These are phyloP conservation scores for Typhlichthys eigenmanni DNA, from an alignment of 2,797 vertebrate species.

Conservation along the genomic window DNA sequence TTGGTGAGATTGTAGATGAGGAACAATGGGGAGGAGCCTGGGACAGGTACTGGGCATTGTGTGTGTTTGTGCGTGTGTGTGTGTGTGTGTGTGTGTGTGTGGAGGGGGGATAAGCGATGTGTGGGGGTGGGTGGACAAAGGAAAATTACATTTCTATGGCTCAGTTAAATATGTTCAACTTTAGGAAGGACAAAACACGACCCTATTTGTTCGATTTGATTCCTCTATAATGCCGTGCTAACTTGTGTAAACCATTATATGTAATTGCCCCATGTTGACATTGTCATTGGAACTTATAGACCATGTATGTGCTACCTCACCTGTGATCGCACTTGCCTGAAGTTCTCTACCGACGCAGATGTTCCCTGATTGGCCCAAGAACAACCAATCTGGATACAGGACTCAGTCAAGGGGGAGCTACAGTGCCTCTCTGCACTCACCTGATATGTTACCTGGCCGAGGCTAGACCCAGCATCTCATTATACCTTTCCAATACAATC, in stretches of 20 bases:
- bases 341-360: slow-evolving; percentile 48
- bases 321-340: slow-evolving; percentile 45
- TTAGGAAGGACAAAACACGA: slow-evolving; percentile 1
- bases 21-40: slow-evolving; percentile 46
- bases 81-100: slow-evolving; percentile 1
- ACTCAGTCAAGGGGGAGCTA: slow-evolving; percentile 58
- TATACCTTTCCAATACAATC: slow-evolving; percentile 58
- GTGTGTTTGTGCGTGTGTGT: slow-evolving; percentile 1
- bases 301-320: slow-evolving; percentile 46
- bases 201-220: background rate
- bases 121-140: slow-evolving; percentile 56
- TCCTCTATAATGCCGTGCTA: no score
- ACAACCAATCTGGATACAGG: slow-evolving; percentile 65
- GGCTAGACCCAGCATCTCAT: slow-evolving; percentile 63
- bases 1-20: slow-evolving; percentile 78
- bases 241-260: no score
- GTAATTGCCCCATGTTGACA: background rate
- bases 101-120: slow-evolving; percentile 42
- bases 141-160: slow-evolving; percentile 20
- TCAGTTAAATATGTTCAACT: slow-evolving; percentile 13
- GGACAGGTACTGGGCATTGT: slow-evolving; percentile 39
- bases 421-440: slow-evolving; percentile 62
- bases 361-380: slow-evolving; percentile 55
- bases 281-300: slow-evolving; percentile 27
- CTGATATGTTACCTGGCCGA: slow-evolving; percentile 70